Evolutionary conservation across 2,888 invertebrate genomes (phyloP), one percentile per base, ranked within the genome.

Genomic region (Chrysolina haemoptera): DNA sequence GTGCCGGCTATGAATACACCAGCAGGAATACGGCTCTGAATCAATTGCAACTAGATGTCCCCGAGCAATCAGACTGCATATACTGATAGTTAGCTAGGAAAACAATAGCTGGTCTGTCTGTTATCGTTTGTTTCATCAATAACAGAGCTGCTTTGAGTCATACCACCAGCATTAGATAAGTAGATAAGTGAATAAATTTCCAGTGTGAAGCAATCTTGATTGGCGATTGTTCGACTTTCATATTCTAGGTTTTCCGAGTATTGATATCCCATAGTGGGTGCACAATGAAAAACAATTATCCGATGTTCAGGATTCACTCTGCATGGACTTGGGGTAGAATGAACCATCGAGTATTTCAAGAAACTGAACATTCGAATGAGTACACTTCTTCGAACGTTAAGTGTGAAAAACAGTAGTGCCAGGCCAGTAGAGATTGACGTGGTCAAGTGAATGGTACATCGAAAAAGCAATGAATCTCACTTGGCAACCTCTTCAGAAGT

Each of bases 181-280:
- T 16, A 14, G n/a, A n/a, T n/a, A 66, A n/a, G 27, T 9, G 70
- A 70, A 73, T 70, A 68, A 41, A 73, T 73, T 62, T 68, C 70
- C 66, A 65, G 71, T 62, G 68, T 67, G 72, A 74, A 71, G 75
- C 73, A 75, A 74, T 75, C 76, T 71, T 68, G 73, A 75, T 77
- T 74, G 41, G 48, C 50, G 68, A 48, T 68, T 70, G 53, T 71
- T 76, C 73, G 50, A 69, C 63, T 69, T 69, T 70, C 68, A 64
- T 68, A 8, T 11, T 53, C 68, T 75, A 64, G 48, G 63, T 62
- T 66, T 20, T 50, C 62, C 62, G 16, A 62, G 53, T 35, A 68
- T 62, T 64, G 41, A 27, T 20, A 20, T 11, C 20, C 10, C 18
- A 11, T 20, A 53, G 20, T 53, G 20, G 5, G 12, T 53, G 20